phyloP scores from a whole-genome alignment of 2,797 vertebrate species.

The Aselliscus stoliczkanus region DNA sequence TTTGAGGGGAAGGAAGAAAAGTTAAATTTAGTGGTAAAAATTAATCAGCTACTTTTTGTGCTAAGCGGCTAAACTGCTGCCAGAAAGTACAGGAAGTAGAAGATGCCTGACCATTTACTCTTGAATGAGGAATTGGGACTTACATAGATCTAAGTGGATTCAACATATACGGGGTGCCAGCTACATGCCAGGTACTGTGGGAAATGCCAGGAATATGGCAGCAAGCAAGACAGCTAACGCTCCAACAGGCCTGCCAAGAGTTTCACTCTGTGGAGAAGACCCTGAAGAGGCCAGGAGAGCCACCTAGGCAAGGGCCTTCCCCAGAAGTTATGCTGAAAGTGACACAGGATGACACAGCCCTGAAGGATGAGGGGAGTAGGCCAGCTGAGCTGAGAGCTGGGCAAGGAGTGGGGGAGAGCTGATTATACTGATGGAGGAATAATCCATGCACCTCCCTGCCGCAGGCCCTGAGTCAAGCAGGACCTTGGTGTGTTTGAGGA shows the following conservation, averaged over 20 bases:
- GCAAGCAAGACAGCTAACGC: background rate
- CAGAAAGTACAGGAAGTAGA: background rate
- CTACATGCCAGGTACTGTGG: fast-evolving
- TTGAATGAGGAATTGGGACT: background rate
- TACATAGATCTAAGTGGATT: background rate
- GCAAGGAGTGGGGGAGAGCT: background rate
- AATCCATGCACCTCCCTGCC: no score
- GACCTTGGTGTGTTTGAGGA: background rate
- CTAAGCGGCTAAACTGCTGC: background rate
- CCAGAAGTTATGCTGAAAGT: background rate
- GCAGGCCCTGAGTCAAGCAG: background rate
- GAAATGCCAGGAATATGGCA: background rate
- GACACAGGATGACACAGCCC: background rate
- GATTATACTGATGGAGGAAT: background rate
- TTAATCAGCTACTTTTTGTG: background rate
- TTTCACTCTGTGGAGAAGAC: background rate
- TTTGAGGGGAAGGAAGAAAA: background rate
- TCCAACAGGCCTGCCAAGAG: background rate
- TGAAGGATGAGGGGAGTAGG: background rate
- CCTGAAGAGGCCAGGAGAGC: background rate
- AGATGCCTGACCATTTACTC: background rate
- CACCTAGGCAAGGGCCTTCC: background rate
- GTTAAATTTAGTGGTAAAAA: background rate
- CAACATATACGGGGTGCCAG: background rate
- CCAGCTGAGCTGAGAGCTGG: no score